Conservation (phyloP, 2,888 invertebrate species). For the Lumbricus terrestris region DNA sequence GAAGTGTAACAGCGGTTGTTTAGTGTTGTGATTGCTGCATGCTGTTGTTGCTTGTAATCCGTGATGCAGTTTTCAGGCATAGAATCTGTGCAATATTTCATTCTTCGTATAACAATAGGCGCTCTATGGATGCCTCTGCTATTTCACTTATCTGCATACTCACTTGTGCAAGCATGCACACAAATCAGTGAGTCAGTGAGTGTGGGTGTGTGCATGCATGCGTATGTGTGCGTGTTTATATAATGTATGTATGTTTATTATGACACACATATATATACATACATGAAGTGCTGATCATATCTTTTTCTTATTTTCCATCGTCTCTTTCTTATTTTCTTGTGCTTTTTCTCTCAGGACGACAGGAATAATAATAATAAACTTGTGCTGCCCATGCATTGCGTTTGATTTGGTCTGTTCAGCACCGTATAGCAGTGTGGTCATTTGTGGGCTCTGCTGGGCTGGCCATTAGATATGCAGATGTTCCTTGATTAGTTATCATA, state of each 20-base stretch:
- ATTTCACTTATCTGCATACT: not conserved
- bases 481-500: not conserved
- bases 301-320: no score
- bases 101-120: not conserved
- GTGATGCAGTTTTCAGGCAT: not conserved
- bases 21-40: conserved; percentile 3
- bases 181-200: no score
- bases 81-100: not conserved
- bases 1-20: not conserved
- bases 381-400: not conserved
- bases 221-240: not conserved
- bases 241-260: not conserved
- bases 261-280: not conserved
- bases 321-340: not conserved
- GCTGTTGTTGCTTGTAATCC: not conserved
- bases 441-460: not conserved
- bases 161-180: no score
- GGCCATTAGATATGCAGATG: not conserved
- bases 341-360: not conserved
- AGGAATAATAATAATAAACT: not conserved
- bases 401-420: no score
- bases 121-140: not conserved
- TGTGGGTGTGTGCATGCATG: no score
- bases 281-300: not conserved
- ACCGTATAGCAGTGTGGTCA: not conserved